A percentile compares a stretch with the other conserved stretches of the same genome.
These are phyloP conservation scores for Vimba vimba DNA, from an alignment of 2,113 vertebrate genomes.

Conservation along the genomic window DNA sequence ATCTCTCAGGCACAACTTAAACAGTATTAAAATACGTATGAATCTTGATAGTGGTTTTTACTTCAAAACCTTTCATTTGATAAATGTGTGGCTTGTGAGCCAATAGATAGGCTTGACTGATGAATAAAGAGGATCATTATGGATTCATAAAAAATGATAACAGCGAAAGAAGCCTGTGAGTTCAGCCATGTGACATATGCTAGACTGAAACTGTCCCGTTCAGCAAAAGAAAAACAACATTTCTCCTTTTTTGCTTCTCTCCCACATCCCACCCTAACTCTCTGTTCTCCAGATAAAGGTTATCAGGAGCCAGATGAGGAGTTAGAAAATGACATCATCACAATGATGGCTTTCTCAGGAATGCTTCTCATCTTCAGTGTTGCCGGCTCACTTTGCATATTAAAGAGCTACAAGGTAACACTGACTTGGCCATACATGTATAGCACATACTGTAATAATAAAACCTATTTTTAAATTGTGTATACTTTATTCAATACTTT, in stretches of 20 bases:
- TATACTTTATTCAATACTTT: not conserved
- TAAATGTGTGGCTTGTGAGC: not conserved
- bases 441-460: not conserved
- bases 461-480: not conserved
- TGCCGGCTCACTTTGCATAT: slow-evolving; percentile 65
- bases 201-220: not conserved
- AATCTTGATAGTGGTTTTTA: not conserved
- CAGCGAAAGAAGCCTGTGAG: not conserved
- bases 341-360: slow-evolving; percentile 31
- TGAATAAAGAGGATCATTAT: not conserved
- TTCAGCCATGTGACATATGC: not conserved
- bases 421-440: not conserved
- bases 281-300: slow-evolving; percentile 63
- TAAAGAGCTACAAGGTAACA: slow-evolving; percentile 69
- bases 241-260: not conserved
- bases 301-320: slow-evolving; percentile 29
- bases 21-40: not conserved
- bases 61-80: not conserved
- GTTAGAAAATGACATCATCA: not conserved
- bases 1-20: not conserved
- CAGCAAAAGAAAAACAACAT: not conserved
- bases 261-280: not conserved
- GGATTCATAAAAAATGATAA: not conserved
- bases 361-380: slow-evolving; percentile 71
- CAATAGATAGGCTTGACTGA: not conserved